phyloP scores from a whole-genome alignment of 2,113 vertebrate genomes.

The Maylandia zebra region DNA sequence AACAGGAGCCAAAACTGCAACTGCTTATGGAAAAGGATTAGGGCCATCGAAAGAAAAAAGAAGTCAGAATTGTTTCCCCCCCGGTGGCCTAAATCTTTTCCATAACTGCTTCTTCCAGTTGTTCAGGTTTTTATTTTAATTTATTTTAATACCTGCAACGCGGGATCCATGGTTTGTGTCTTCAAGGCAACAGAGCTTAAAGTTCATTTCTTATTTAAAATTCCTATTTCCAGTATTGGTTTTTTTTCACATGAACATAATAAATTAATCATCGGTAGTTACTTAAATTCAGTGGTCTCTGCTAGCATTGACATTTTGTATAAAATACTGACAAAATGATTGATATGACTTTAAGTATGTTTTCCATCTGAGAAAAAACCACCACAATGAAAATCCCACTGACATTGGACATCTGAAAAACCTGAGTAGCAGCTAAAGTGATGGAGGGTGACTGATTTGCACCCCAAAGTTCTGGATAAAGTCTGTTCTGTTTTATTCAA shows the following conservation, averaged over 20 bases:
- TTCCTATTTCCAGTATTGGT: not conserved
- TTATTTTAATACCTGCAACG: not conserved
- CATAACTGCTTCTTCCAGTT: not conserved
- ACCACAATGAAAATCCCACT: not conserved
- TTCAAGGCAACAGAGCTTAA: not conserved
- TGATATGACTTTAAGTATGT: not conserved
- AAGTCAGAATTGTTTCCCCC: rapidly evolving
- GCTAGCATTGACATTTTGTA: not conserved
- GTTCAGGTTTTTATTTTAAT: not conserved
- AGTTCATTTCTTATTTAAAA: not conserved
- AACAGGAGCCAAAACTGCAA: not conserved
- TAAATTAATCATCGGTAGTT: not conserved
- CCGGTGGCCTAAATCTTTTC: not conserved
- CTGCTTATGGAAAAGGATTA: not conserved
- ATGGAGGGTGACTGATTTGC: not conserved
- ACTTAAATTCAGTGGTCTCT: not conserved
- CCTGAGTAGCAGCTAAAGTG: not conserved
- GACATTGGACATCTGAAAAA: not conserved
- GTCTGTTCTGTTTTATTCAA: not conserved
- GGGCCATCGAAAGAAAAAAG: not conserved
- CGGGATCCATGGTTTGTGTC: not conserved
- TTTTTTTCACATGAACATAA: not conserved
- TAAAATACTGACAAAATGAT: not conserved
- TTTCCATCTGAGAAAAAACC: not conserved
- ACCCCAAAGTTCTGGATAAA: not conserved